Evolutionary conservation across 2,113 vertebrate species (phyloP).

Genomic region (Mormyrus lacerda): DNA sequence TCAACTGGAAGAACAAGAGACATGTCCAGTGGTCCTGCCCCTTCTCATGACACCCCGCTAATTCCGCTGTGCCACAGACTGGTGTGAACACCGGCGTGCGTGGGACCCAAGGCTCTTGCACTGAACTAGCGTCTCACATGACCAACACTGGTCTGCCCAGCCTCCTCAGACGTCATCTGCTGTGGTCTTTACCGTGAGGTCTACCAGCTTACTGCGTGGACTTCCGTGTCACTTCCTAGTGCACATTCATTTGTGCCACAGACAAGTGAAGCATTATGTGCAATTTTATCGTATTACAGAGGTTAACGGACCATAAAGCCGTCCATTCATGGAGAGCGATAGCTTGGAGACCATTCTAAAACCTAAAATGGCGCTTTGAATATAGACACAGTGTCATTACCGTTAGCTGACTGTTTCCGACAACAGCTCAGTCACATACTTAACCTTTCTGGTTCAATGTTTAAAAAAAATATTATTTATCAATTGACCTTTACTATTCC

Average conservation of each 20-base stretch:
- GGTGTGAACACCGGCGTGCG: background rate
- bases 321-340: slow-evolving; percentile 65
- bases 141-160: background rate
- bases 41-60: background rate
- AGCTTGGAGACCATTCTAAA: slow-evolving; percentile 49
- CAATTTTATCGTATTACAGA: slow-evolving; percentile 62
- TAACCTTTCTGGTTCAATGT: slow-evolving; percentile 60
- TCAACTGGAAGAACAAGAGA: background rate
- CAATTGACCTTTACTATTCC: slow-evolving; percentile 65
- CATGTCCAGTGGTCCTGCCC: background rate
- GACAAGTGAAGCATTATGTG: slow-evolving; percentile 65
- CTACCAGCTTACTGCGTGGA: background rate
- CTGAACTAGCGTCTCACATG: background rate
- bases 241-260: slow-evolving; percentile 62
- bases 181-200: background rate
- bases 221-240: slow-evolving; percentile 18
- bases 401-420: slow-evolving; percentile 34
- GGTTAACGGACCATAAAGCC: slow-evolving; percentile 65
- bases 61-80: background rate
- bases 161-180: background rate
- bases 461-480: slow-evolving; percentile 48
- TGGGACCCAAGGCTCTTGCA: background rate
- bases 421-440: slow-evolving; percentile 61
- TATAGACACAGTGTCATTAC: slow-evolving; percentile 49
- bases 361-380: slow-evolving; percentile 46